phyloP scores from a whole-genome alignment of 2,113 vertebrate species.

The Prunella himalayana region DNA sequence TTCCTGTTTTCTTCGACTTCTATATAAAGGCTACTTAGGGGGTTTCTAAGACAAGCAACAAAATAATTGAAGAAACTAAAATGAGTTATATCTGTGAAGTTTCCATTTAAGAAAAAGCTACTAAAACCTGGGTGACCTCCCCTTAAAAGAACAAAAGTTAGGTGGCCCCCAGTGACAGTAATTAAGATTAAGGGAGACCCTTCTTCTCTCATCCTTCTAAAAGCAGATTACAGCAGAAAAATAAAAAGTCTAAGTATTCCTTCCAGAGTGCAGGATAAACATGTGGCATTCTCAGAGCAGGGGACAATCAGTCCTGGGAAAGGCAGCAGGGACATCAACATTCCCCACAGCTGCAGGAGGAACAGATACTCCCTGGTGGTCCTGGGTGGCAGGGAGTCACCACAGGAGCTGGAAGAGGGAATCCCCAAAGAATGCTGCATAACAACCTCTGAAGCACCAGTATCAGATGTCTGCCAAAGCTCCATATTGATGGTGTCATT shows the following conservation, averaged over 20 bases:
- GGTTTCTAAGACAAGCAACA: not conserved
- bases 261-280: not conserved
- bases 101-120: slow-evolving; percentile 7
- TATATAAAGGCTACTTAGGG: not conserved
- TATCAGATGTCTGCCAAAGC: not conserved
- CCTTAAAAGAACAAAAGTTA: not conserved
- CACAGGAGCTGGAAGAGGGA: not conserved
- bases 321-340: not conserved
- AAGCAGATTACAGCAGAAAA: not conserved
- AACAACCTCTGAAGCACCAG: not conserved
- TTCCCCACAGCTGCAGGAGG: not conserved
- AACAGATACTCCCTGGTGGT: not conserved
- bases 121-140: not conserved
- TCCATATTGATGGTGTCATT: not conserved
- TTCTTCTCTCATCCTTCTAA: not conserved
- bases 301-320: not conserved
- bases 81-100: not conserved
- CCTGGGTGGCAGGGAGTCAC: not conserved
- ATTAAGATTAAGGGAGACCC: not conserved
- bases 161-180: not conserved
- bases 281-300: not conserved
- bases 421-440: rapidly evolving
- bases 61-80: slow-evolving; percentile 15
- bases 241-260: not conserved
- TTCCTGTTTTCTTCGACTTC: not conserved